Evolutionary conservation across 2,113 vertebrate species (phyloP).

Genomic region (Dicerorhinus sumatrensis): DNA sequence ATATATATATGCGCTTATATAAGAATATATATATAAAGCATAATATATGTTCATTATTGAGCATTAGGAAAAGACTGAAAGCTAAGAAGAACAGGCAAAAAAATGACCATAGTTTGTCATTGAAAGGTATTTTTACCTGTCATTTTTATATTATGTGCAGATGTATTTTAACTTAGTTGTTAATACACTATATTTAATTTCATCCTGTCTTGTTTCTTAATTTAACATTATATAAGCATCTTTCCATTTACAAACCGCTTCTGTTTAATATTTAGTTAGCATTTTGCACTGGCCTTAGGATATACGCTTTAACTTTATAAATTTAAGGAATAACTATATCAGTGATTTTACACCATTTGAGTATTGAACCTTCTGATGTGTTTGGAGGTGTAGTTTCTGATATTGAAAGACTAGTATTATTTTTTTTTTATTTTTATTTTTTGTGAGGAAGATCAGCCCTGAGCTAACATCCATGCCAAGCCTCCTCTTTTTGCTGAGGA

Average conservation of each 20-base stretch:
- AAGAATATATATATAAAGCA: too few species aligned
- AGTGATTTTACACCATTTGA: not conserved
- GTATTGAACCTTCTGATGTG: not conserved
- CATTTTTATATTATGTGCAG: not conserved
- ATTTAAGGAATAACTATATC: not conserved
- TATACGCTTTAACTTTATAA: slow-evolving; percentile 16
- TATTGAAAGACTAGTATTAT: not conserved
- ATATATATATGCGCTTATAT: too few species aligned
- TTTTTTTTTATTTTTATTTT: too few species aligned
- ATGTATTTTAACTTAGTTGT: slow-evolving; percentile 9
- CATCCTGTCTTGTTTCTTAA: not conserved
- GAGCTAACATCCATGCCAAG: too few species aligned
- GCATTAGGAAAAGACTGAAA: not conserved
- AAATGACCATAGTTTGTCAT: not conserved
- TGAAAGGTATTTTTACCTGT: not conserved
- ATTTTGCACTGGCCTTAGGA: not conserved
- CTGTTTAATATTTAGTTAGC: not conserved
- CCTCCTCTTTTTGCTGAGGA: too few species aligned
- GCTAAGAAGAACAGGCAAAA: not conserved
- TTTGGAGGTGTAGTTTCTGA: slow-evolving; percentile 32
- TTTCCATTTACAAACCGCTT: not conserved
- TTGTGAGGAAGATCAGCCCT: too few species aligned
- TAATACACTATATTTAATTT: slow-evolving; percentile 21
- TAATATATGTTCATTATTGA: slow-evolving; percentile 8
- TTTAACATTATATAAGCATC: not conserved